Evolutionary conservation across 2,888 invertebrate genomes (phyloP).

Genomic region (Ptychoptera contaminata): DNA sequence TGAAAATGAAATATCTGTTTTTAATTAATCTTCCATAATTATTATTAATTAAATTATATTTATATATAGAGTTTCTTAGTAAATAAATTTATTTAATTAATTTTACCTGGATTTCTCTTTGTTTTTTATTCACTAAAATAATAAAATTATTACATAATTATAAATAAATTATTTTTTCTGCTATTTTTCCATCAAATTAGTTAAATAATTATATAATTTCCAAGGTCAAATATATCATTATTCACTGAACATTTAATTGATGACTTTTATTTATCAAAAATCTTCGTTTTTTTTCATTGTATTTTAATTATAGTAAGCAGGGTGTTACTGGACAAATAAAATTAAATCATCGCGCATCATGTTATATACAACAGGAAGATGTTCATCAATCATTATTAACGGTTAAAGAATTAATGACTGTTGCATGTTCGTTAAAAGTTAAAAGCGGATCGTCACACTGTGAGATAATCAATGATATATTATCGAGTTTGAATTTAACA

Average conservation of each 20-base stretch:
- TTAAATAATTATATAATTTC: too few species aligned
- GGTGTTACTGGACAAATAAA: slow-evolving; percentile 51
- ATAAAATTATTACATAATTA: too few species aligned
- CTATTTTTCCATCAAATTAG: background rate
- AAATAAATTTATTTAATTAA: too few species aligned
- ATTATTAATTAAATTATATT: too few species aligned
- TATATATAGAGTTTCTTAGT: too few species aligned
- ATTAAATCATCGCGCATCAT: slow-evolving; percentile 58
- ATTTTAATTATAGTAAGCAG: slow-evolving; percentile 35
- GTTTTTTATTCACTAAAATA: too few species aligned
- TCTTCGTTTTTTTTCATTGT: background rate
- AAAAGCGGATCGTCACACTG: slow-evolving; percentile 17
- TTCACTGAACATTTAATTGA: too few species aligned
- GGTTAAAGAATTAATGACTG: slow-evolving; percentile 60
- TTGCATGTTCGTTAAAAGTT: slow-evolving; percentile 62
- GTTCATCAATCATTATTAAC: slow-evolving; percentile 55
- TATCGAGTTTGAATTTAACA: slow-evolving; percentile 24
- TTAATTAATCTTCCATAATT: too few species aligned
- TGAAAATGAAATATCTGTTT: too few species aligned
- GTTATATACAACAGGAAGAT: slow-evolving; percentile 71
- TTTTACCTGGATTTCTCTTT: too few species aligned
- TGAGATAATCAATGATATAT: slow-evolving; percentile 23
- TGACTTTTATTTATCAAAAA: background rate
- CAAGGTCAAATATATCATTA: too few species aligned
- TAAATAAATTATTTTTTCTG: background rate